Percentiles rank a stretch among this genome's conserved stretches.
These are phyloP conservation scores for Dynastes maya DNA, from an alignment of 2,888 invertebrate species.

Conservation along the genomic window DNA sequence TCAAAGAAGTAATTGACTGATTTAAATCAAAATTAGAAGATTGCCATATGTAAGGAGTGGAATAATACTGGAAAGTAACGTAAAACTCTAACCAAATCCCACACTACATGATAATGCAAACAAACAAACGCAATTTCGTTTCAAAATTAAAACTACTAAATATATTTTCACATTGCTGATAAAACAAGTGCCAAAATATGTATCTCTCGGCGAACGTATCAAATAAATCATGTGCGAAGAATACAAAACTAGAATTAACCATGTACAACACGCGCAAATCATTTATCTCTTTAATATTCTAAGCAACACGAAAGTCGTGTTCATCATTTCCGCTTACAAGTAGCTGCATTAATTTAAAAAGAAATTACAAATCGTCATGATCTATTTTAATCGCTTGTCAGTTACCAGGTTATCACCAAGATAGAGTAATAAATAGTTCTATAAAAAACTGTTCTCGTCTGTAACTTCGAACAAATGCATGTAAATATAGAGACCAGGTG, in stretches of 20 bases:
- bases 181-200: not conserved
- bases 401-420: not conserved
- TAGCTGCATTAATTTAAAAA: slow-evolving; percentile 13
- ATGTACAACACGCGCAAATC: slow-evolving; percentile 24
- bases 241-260: not conserved
- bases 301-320: slow-evolving; percentile 22
- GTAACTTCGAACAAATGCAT: slow-evolving; percentile 14
- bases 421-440: not conserved
- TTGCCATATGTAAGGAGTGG: no score
- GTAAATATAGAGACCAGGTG: slow-evolving; percentile 47
- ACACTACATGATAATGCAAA: no score
- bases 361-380: slow-evolving; percentile 9
- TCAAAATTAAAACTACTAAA: no score
- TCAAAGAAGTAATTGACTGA: no score
- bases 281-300: slow-evolving; percentile 27
- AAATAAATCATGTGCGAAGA: slow-evolving; percentile 7
- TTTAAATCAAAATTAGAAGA: no score
- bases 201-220: not conserved
- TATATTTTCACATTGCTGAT: no score
- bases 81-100: no score
- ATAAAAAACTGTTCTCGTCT: not conserved
- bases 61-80: no score
- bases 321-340: slow-evolving; percentile 38
- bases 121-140: no score
- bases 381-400: not conserved